Evolutionary conservation across 2,113 vertebrate genomes (phyloP).

Genomic region (Chaetura pelagica): DNA sequence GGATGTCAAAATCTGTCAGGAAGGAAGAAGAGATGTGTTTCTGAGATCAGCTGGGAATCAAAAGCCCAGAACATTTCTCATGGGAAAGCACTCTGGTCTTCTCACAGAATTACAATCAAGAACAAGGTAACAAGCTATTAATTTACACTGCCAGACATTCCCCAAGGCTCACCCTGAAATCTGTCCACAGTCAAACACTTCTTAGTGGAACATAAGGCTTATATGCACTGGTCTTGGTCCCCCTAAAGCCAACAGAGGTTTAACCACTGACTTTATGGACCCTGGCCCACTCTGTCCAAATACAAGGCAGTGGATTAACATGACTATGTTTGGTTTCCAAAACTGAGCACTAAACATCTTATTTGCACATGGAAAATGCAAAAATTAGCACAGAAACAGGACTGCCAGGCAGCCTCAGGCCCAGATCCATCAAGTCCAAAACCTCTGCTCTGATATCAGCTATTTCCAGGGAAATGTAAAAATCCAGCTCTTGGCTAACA

Average conservation of each 20-base stretch:
- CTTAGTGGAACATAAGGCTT: background rate
- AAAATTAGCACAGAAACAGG: background rate
- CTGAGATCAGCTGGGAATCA: background rate
- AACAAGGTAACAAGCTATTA: background rate
- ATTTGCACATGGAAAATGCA: background rate
- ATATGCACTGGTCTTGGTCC: background rate
- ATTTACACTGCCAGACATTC: background rate
- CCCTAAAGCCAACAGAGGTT: background rate
- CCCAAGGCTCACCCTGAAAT: background rate
- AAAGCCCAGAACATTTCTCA: background rate
- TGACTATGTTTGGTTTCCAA: background rate
- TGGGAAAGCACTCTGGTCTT: background rate
- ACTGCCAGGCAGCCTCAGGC: background rate
- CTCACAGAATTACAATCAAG: background rate
- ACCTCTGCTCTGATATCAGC: background rate
- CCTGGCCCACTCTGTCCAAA: background rate
- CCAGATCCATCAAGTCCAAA: background rate
- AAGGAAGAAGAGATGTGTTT: background rate
- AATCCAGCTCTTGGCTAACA: background rate
- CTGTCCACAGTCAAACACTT: background rate
- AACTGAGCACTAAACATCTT: background rate
- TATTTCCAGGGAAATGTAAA: background rate
- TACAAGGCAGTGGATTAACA: background rate
- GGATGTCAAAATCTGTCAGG: conserved; percentile 67
- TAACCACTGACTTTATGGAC: background rate